phyloP scores from a whole-genome alignment of 2,113 vertebrate genomes.

The Antechinus stuartii region DNA sequence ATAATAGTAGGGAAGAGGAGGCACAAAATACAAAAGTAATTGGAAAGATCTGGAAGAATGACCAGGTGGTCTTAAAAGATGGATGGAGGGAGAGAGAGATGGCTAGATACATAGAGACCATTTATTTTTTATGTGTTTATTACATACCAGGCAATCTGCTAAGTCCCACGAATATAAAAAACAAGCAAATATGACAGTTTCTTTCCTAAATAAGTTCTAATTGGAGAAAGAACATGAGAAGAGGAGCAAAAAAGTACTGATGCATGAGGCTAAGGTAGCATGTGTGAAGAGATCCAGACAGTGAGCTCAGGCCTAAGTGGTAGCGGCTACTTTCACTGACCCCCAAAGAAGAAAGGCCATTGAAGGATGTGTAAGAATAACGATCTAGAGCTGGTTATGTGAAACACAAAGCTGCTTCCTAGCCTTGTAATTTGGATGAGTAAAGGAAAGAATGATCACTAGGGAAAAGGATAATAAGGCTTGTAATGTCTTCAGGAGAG shows the following conservation, averaged over 20 bases:
- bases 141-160: background rate
- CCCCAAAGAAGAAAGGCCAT: background rate
- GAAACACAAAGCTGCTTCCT: background rate
- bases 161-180: constrained; percentile 1
- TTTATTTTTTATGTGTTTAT: background rate
- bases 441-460: background rate
- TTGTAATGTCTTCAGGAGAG: background rate
- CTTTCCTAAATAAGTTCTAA: background rate
- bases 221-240: constrained; percentile 4
- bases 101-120: background rate
- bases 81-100: background rate
- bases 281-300: too few relatives aligned
- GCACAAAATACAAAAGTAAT: background rate
- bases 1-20: background rate
- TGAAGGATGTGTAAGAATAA: background rate
- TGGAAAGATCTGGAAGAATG: background rate
- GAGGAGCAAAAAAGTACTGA: background rate
- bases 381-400: background rate
- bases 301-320: background rate
- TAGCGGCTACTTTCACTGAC: background rate
- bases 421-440: background rate
- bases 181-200: constrained; percentile 8
- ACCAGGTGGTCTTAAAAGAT: background rate
- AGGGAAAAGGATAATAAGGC: background rate
- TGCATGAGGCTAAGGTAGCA: background rate